Base-by-base conservation (phyloP, 37 sponge, comb jelly and placozoan genomes). In the Aplysina aerophoba region DNA sequence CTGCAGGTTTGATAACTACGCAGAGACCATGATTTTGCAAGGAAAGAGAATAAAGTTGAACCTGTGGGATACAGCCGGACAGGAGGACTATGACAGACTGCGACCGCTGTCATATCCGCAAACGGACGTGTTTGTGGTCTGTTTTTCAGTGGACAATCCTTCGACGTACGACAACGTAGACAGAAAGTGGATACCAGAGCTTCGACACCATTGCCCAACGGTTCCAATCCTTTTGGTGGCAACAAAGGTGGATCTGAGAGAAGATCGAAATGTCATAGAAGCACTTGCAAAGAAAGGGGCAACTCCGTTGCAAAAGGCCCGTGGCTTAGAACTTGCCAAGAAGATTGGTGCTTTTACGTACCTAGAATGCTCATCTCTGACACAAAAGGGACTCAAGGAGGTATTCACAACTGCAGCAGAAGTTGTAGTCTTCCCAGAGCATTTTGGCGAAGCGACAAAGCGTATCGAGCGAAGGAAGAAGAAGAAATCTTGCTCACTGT, bases 141-240 rank as follows among this genome's bases (percentile, higher is more conserved):
- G 88, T 31, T 87, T 81, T 41, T 81, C 88, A 22, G 63, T 87
- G 15, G 88, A 88, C 31, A 94, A 86, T 81, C 92, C 89, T 4
- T 87, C 81, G 15, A 88, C 94, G 0, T 94, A 80, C 60, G 94
- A 93, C 0, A 89, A 90, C 65, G 81, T 93, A 8, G 71, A 85
- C 11, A 83, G 85, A 5, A 93, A 93, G 64, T 93, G 94, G 94
- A 82, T 89, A 25, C 93, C 91, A 4, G 91, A 96, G 80, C 87
- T 96, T n/a, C 60, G 59, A 15, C 96, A 96, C 66, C 96, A 96
- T 84, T 96, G 96, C 85, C 93, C 91, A 11, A 87, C 75, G n/a
- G 93, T 90, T 31, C 96, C 96, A 1, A 74, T 96, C 59, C 61
- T 96, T 53, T 86, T 96, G 41, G 91, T 92, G 4, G 96, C 93